phyloP scores from a whole-genome alignment of 1,140 invertebrate genomes.

The Zaprionus camerounensis region DNA sequence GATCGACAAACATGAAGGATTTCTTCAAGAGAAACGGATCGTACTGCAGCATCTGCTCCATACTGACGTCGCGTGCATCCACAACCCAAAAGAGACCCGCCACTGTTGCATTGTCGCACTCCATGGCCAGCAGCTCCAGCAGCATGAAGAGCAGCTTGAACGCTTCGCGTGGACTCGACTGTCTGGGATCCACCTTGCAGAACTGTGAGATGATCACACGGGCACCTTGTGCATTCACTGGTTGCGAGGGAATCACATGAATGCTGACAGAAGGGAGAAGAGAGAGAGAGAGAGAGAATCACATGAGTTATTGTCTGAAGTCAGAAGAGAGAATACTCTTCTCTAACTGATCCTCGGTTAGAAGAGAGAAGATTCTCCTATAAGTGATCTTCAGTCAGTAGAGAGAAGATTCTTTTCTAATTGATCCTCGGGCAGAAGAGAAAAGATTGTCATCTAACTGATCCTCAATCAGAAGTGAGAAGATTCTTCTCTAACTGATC shows the following conservation, averaged over 20 bases:
- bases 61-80: slow-evolving; percentile 63
- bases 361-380: too few relatives aligned
- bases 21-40: slow-evolving; percentile 72
- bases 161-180: slow-evolving; percentile 64
- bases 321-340: neutral
- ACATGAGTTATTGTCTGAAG: neutral
- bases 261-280: slow-evolving; percentile 63
- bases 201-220: slow-evolving; percentile 72
- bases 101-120: slow-evolving; percentile 68
- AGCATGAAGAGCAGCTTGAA: slow-evolving; percentile 74
- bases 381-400: too few relatives aligned
- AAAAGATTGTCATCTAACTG: too few relatives aligned
- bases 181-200: slow-evolving; percentile 67
- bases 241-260: slow-evolving; percentile 62
- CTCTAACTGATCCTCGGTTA: too few relatives aligned
- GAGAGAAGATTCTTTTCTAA: neutral
- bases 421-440: neutral
- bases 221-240: slow-evolving; percentile 54
- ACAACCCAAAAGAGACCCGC: slow-evolving; percentile 62
- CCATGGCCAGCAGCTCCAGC: slow-evolving; percentile 69
- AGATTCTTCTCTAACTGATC: too few relatives aligned
- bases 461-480: too few relatives aligned
- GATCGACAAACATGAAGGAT: slow-evolving; percentile 59
- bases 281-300: too few relatives aligned
- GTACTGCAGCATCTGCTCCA: slow-evolving; percentile 77